Evolutionary conservation across 2,888 invertebrate species (phyloP), one percentile per base, ranked within the genome.

Genomic region (Drosophila mercatorum): DNA sequence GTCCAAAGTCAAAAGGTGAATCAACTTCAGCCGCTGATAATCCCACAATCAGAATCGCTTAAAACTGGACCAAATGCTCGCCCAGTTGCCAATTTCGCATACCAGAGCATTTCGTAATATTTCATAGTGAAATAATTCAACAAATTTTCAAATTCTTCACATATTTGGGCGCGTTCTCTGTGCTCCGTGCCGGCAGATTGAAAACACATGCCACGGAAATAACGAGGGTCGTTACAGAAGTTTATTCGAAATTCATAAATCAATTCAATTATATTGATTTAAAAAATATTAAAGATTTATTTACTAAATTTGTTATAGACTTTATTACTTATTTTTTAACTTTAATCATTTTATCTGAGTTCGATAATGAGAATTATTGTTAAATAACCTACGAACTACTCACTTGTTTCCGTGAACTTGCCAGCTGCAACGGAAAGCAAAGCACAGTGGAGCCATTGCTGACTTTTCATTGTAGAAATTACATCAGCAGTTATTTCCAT

Each of bases 1-100:
- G 75, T 78, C 60, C 87, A 88, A 81, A 90, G 88, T 90, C 90
- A 55, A 88, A 84, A 88, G 88, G 84, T 86, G 89, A 90, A 72
- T 83, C 80, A 85, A 77, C 83, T 74, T 66, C 6, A 31, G 40
- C 46, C 58, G 58, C 88, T 78, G 85, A 89, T 87, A 89, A 78
- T 75, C 75, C 51, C 12, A 51, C 10, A 60, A 60, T 60, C 56
- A 22, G 52, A 71, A 65, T 59, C 68, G 28, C 55, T 68, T n/a
- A 55, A 66, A 88, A 83, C 52, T 78, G 57, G 86, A 79, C 70
- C 86, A 80, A 53, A 62, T 22, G 34, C n/a, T 14, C 34, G 28
- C 31, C 53, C 68, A 53, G 51, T 63, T 64, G 68, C 40, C 41
- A 38, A 34, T 46, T 52, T 26, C 31, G 17, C 51, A 44, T 61